Base-by-base conservation (phyloP, 2,797 vertebrate species). In the Crocodylus rhombifer region DNA sequence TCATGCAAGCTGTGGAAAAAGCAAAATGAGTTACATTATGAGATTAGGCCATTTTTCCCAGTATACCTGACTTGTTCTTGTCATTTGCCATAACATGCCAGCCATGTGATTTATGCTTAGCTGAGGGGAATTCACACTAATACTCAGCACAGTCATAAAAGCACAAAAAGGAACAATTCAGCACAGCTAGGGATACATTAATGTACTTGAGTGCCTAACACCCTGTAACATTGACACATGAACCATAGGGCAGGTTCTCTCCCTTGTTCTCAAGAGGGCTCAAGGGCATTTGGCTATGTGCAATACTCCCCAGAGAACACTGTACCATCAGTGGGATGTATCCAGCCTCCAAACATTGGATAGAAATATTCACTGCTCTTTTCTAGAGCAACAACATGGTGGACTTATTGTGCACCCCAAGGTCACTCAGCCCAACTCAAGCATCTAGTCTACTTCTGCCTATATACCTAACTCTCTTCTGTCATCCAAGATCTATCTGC, bases 1-100 rank as follows among this genome's bases (percentile, higher is more conserved):
- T 92, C 58, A 89, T 62, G 74, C 65, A 86, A 87, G 8, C n/a
- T 77, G 60, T 67, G 76, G 65, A 60, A 75, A 76, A 86, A 87
- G 1, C 14, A 80, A 84, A 95, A 78, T 61, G 1, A 3, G 1
- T 80, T 94, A 76, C 51, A 26, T 3, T 2, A 25, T 51, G 71
- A 83, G 78, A 71, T 83, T n/a, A 91, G 58, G 63, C 61, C 0
- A 16, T 5, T 61, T 78, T 25, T 83, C 17, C 81, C 58, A 89
- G 67, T 15, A 55, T 6, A 87, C 5, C 56, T 57, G 30, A 62
- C 82, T n/a, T 67, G 57, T 11, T 36, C 55, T 30, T 91, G 58
- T 69, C 62, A 28, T 65, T 91, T 79, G 9, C 80, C 62, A 83
- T 80, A 28, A 5, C 18, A 23, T 63, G 63, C 25, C 82, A 36